phyloP scores from a whole-genome alignment of 2,113 vertebrate species.

The Morone chrysops region DNA sequence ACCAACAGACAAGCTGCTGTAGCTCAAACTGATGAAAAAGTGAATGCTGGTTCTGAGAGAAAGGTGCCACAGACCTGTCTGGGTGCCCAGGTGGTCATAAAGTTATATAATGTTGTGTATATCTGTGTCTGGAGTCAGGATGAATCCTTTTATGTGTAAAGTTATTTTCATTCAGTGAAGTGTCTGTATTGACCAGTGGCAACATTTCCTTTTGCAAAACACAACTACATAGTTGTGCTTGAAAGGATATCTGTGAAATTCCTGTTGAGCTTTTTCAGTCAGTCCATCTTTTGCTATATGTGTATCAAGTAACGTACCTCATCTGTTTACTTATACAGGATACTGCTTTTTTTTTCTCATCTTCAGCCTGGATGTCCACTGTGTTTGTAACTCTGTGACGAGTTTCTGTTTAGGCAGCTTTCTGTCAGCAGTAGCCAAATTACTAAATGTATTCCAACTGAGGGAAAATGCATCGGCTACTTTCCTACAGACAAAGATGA shows the following conservation, averaged over 20 bases:
- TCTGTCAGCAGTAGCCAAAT: background rate
- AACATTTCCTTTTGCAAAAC: background rate
- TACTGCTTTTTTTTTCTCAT: constrained; percentile 31
- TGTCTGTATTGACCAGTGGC: background rate
- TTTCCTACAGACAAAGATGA: background rate
- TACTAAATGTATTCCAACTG: background rate
- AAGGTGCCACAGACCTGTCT: too few relatives aligned
- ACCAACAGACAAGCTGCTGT: too few relatives aligned
- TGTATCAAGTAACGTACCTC: background rate
- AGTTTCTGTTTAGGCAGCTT: constrained; percentile 13
- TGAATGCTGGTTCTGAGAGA: too few relatives aligned
- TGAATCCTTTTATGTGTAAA: background rate
- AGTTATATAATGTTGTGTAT: background rate
- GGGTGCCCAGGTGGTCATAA: too few relatives aligned
- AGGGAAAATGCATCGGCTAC: background rate
- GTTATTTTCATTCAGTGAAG: background rate
- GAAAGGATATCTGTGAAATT: background rate
- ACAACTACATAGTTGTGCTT: background rate
- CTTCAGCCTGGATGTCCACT: constrained; percentile 16
- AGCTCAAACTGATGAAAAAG: too few relatives aligned
- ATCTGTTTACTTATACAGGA: constrained; percentile 27
- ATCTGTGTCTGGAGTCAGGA: background rate
- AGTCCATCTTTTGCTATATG: constrained; percentile 14
- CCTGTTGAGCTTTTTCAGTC: constrained; percentile 24
- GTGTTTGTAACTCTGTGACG: constrained; percentile 19